Conservation (phyloP, 2,888 invertebrate species). For the Hemistola chrysoprasaria region DNA sequence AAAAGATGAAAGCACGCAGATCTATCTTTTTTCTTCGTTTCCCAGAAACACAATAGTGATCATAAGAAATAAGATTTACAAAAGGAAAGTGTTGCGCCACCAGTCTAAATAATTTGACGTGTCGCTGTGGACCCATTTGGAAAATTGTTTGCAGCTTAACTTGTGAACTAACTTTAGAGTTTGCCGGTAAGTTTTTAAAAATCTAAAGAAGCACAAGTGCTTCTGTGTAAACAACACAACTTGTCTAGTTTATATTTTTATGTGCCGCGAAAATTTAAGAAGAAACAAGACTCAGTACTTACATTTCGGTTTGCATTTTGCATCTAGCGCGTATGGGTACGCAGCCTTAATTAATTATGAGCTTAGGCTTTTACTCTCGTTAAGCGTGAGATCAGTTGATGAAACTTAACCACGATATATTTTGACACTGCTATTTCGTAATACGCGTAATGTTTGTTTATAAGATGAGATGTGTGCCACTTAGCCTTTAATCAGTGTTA, state of each 20-base stretch:
- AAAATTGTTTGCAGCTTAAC: no score
- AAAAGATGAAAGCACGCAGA: constrained; percentile 34
- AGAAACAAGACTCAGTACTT: no score
- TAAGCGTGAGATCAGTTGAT: constrained; percentile 42
- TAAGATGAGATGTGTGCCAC: no score
- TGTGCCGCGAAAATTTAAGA: no score
- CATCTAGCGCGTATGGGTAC: no score
- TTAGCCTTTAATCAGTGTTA: no score
- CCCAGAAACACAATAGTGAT: constrained; percentile 15
- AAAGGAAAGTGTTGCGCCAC: constrained; percentile 50
- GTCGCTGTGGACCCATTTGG: not conserved
- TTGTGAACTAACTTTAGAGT: no score
- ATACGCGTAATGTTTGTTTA: constrained; percentile 10
- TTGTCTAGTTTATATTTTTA: no score
- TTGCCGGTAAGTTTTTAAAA: no score
- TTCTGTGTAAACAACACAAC: no score
- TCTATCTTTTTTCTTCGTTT: constrained; percentile 13
- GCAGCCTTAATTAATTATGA: constrained; percentile 48
- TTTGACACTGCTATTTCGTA: constrained; percentile 6
- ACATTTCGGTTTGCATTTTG: no score
- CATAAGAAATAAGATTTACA: constrained; percentile 15
- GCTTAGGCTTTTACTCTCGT: constrained; percentile 49
- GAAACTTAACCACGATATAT: constrained; percentile 31
- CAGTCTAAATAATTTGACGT: constrained; percentile 42
- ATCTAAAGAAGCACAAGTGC: no score